These are phyloP conservation scores for Protonibea diacanthus DNA, from an alignment of 2,797 vertebrate genomes.

Conservation along the genomic window DNA sequence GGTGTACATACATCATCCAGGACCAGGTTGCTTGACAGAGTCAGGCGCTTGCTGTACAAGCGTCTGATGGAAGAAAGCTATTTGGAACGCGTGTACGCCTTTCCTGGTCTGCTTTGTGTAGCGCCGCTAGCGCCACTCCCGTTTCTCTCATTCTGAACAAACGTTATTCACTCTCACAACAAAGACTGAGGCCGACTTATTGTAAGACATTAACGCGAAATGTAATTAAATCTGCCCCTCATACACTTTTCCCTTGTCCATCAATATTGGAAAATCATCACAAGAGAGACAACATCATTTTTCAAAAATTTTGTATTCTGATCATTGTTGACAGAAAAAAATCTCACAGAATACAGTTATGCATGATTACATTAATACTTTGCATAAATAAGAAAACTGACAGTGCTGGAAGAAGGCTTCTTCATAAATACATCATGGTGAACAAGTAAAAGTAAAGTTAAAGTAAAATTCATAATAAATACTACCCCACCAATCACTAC, in stretches of 20 bases:
- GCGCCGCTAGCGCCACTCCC: neutral
- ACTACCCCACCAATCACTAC: no score
- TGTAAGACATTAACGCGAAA: no score
- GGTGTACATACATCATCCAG: no score
- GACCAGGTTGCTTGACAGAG: no score
- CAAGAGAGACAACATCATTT: neutral
- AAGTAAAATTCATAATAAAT: neutral
- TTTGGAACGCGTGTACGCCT: no score
- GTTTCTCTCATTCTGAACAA: neutral
- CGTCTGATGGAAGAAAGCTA: no score
- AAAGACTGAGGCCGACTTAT: neutral
- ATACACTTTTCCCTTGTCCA: neutral
- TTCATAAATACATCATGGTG: no score
- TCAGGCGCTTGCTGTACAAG: no score
- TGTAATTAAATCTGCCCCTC: neutral
- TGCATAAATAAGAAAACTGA: conserved; percentile 7
- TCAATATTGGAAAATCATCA: conserved; percentile 13
- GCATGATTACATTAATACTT: conserved; percentile 5
- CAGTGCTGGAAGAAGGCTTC: neutral
- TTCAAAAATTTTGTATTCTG: conserved; percentile 27
- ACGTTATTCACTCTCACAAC: neutral
- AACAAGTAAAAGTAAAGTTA: no score
- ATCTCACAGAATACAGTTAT: conserved; percentile 22
- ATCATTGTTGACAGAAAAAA: conserved; percentile 20
- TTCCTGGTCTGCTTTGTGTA: no score